Evolutionary conservation across 2,888 invertebrate species (phyloP), one percentile per base, ranked within the genome.

Genomic region (Dromius quadrimaculatus): DNA sequence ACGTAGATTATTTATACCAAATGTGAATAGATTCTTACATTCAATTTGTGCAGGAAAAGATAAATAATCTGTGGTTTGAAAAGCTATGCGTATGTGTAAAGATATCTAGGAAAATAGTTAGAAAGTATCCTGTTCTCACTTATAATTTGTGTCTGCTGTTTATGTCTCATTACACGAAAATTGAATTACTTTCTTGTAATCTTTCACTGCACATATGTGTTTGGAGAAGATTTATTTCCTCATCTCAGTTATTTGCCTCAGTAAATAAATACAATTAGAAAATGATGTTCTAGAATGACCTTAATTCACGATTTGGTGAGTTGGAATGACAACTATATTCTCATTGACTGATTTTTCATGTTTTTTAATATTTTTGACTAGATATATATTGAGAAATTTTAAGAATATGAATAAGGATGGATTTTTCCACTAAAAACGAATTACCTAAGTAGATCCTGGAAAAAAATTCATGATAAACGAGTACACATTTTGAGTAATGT

Each of bases 211-310:
- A 8, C 15, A 28, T 54, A 13, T 43, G 19, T 43, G 43, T 6
- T 43, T 15, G 19, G 28, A 23, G 28, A 15, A 54, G 50, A 28
- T 13, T 54, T 54, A 54, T 23, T 54, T 54, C 50, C 28, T 54
- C 15, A 23, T 54, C 13, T 23, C 28, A 54, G 13, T 54, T 54
- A 32, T 54, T 54, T 28, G 13, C 50, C 13, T 22, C 47, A 47
- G 20, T 28, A 54, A 28, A 54, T 54, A 17, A 32, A 23, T 15
- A 28, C 23, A 54, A 32, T 54, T 54, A 54, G 50, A 54, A 54
- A 54, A 54, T 11, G 15, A 54, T 54, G 28, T 54, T 54, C 28
- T 54, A 6, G 13, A 6, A 5, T 54, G 50, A 54, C 50, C 50
- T 54, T 28, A 54, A 54, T 54, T 28, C 28, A 54, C 9, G 23